These are phyloP conservation scores for Nothoprocta pentlandii DNA, from an alignment of 2,113 vertebrate species.

Conservation along the genomic window DNA sequence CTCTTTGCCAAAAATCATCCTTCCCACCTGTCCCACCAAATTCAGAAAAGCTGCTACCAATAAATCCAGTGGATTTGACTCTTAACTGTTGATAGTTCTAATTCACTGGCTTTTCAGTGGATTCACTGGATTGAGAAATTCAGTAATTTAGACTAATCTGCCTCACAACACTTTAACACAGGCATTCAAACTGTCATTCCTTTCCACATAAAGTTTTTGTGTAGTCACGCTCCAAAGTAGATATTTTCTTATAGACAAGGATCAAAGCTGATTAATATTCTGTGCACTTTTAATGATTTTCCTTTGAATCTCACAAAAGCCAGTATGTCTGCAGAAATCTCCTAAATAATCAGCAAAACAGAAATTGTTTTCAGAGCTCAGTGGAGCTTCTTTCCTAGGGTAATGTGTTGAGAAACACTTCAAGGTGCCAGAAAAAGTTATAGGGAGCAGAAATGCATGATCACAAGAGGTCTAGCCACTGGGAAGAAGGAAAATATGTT, in stretches of 20 bases:
- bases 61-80: not conserved
- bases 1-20: not conserved
- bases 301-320: not conserved
- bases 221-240: not conserved
- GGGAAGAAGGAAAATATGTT: not conserved
- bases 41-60: not conserved
- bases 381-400: not conserved
- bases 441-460: not conserved
- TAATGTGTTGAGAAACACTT: not conserved
- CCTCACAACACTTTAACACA: fast-evolving
- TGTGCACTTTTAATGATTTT: not conserved
- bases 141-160: not conserved
- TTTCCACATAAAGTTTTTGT: not conserved
- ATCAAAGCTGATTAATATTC: not conserved
- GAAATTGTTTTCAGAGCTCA: not conserved
- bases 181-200: not conserved
- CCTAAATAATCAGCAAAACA: not conserved
- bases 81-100: not conserved
- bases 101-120: not conserved
- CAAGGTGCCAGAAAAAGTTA: not conserved
- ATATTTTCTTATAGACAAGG: fast-evolving
- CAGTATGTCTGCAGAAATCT: not conserved
- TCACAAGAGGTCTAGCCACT: not conserved
- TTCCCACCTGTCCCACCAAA: not conserved
- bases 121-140: not conserved